These are phyloP conservation scores for Bombylius major DNA, from an alignment of 2,888 invertebrate genomes.

Conservation along the genomic window DNA sequence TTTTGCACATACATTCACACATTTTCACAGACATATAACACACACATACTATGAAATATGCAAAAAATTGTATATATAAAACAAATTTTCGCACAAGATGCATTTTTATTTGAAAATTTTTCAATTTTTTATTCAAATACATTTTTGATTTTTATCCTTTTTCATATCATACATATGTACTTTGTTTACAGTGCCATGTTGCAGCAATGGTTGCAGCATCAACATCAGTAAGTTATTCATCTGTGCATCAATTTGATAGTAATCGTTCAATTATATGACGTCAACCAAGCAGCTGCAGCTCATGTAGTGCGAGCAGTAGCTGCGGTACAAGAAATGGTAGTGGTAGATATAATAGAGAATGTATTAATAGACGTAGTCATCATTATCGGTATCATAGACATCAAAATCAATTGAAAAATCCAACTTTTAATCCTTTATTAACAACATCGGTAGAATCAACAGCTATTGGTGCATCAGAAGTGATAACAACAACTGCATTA, in stretches of 20 bases:
- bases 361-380: slow-evolving; percentile 29
- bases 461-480: not conserved
- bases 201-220: slow-evolving; percentile 38
- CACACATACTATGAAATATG: too few relatives aligned
- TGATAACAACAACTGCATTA: slow-evolving; percentile 12
- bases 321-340: slow-evolving; percentile 22
- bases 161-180: too few relatives aligned
- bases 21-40: too few relatives aligned
- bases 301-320: slow-evolving; percentile 36
- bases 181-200: slow-evolving; percentile 32
- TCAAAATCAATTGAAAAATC: slow-evolving; percentile 19
- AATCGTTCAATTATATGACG: slow-evolving; percentile 36
- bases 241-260: slow-evolving; percentile 34
- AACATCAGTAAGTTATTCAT: slow-evolving; percentile 35
- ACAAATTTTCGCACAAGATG: too few relatives aligned
- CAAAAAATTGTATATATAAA: too few relatives aligned
- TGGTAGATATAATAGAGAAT: slow-evolving; percentile 11
- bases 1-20: too few relatives aligned
- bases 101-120: too few relatives aligned
- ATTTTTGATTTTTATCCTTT: not conserved
- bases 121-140: too few relatives aligned
- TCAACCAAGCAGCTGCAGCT: slow-evolving; percentile 37
- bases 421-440: slow-evolving; percentile 7
- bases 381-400: slow-evolving; percentile 30
- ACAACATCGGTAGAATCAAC: slow-evolving; percentile 8